Percentiles rank a stretch among this genome's conserved stretches.
phyloP scores from a whole-genome alignment of 2,113 vertebrate genomes.

The Falco punctatus region DNA sequence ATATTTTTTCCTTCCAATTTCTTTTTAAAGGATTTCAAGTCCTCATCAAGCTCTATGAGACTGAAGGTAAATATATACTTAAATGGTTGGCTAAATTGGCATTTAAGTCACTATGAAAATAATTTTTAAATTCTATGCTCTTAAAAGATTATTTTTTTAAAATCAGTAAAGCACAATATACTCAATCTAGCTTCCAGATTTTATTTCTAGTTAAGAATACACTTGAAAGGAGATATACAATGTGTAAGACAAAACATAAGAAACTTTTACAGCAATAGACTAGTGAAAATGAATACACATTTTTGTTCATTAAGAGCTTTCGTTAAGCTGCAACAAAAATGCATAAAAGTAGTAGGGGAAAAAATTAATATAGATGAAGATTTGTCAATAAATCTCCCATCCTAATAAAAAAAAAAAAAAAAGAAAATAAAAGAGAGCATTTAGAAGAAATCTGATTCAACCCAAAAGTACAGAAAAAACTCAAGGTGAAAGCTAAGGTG shows the following conservation, averaged over 20 bases:
- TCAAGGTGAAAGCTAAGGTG: background rate
- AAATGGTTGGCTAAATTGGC: background rate
- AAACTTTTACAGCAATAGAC: background rate
- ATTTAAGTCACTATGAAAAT: background rate
- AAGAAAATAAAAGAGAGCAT: background rate
- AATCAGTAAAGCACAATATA: background rate
- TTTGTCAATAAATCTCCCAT: background rate
- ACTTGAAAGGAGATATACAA: background rate
- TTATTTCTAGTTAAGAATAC: background rate
- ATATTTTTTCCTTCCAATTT: background rate
- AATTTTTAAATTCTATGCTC: background rate
- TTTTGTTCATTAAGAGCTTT: background rate
- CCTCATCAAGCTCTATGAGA: background rate
- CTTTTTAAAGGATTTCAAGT: background rate
- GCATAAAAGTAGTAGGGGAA: background rate
- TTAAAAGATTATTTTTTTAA: background rate
- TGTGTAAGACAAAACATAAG: background rate
- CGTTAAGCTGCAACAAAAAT: background rate
- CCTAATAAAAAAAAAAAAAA: background rate
- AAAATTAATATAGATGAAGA: background rate
- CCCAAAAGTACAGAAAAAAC: background rate
- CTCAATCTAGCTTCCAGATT: background rate
- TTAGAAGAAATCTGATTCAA: background rate
- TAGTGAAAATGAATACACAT: background rate
- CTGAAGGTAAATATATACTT: background rate